These are phyloP conservation scores for Sarcophaga carnaria DNA, from an alignment of 2,888 invertebrate species.

Conservation along the genomic window DNA sequence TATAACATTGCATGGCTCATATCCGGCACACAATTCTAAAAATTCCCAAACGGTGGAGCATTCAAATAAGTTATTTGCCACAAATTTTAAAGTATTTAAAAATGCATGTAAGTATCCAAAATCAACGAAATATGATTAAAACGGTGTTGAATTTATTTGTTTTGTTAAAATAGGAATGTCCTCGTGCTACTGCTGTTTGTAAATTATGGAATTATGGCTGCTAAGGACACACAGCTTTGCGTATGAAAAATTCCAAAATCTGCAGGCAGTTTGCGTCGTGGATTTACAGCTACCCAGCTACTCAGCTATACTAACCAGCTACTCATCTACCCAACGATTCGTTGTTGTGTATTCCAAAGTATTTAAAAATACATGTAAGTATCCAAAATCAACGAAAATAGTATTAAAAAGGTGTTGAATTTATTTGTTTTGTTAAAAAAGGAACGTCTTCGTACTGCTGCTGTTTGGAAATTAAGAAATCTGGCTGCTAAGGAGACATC, in stretches of 20 bases:
- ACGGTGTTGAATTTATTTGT: too few species aligned
- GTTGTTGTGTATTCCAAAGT: constrained; percentile 81
- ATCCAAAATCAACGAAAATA: neutral
- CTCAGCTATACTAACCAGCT: too few species aligned
- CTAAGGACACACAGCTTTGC: constrained; percentile 86
- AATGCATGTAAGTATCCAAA: constrained; percentile 81
- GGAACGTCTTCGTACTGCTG: constrained; percentile 87
- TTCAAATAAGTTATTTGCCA: constrained; percentile 68
- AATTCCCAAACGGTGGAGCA: too few species aligned
- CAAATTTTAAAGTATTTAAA: constrained; percentile 88
- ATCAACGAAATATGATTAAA: neutral
- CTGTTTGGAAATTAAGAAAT: too few species aligned
- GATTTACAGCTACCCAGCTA: constrained; percentile 83
- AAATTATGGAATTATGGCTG: too few species aligned
- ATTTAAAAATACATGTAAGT: constrained; percentile 86
- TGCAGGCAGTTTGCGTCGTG: constrained; percentile 87
- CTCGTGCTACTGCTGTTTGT: constrained; percentile 83
- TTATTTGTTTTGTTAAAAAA: constrained; percentile 74
- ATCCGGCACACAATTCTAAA: constrained; percentile 45
- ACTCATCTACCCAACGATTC: too few species aligned
- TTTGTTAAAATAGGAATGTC: constrained; percentile 84
- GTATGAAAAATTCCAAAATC: constrained; percentile 92
- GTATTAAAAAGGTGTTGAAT: neutral
- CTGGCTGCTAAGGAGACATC: constrained; percentile 83
- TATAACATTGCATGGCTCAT: constrained; percentile 59